These are phyloP conservation scores for Panulirus ornatus DNA, from an alignment of 1,140 invertebrate species.

Conservation along the genomic window DNA sequence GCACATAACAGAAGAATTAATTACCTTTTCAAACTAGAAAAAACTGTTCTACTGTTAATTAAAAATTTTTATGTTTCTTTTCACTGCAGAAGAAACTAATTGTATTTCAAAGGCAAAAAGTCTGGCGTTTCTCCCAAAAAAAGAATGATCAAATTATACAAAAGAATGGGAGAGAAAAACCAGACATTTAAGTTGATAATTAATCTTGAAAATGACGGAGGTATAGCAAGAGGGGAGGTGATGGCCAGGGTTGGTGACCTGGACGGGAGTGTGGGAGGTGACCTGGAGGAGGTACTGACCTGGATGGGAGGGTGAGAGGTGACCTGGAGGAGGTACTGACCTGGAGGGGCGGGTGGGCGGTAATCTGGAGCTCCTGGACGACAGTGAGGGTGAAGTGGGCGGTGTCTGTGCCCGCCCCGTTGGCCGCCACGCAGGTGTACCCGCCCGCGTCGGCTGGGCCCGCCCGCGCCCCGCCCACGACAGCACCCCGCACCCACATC, in stretches of 20 bases:
- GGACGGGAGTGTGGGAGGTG: background rate
- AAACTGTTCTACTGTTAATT: too few species aligned
- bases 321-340: conserved; percentile 32
- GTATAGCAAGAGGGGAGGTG: background rate
- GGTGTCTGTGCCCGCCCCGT: conserved; percentile 63
- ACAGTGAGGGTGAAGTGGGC: conserved; percentile 67
- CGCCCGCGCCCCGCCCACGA: conserved; percentile 48
- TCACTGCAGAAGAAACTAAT: too few species aligned
- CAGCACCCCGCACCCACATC: conserved; percentile 52
- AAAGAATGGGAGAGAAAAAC: too few species aligned
- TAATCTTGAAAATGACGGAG: too few species aligned
- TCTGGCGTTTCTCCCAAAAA: too few species aligned
- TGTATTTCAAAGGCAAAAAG: too few species aligned
- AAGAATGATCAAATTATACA: too few species aligned
- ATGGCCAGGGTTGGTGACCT: background rate
- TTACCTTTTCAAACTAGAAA: too few species aligned
- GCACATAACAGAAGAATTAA: too few species aligned
- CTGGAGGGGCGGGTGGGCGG: conserved; percentile 41
- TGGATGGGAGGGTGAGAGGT: background rate
- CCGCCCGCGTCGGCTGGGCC: conserved; percentile 44
- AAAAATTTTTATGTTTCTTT: too few species aligned
- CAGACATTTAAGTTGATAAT: too few species aligned
- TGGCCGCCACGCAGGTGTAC: conserved; percentile 56
- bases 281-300: background rate
- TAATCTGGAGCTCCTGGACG: conserved; percentile 45